A percentile compares a stretch with the other conserved stretches of the same genome.
phyloP scores from a whole-genome alignment of 2,113 vertebrate species.

The Nansenia antarctica region DNA sequence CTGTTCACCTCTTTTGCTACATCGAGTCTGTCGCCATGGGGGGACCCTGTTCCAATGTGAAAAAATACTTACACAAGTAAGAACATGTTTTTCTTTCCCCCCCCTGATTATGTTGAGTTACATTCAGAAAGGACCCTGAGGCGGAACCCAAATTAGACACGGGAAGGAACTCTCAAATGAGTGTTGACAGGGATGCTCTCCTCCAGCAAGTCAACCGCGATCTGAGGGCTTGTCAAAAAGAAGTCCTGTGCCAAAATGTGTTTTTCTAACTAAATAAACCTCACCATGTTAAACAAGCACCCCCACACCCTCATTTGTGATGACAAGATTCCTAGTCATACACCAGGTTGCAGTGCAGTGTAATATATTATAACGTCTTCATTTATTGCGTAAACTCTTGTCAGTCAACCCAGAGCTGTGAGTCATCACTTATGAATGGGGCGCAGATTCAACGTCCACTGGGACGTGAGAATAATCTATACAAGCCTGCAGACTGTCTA shows the following conservation, averaged over 20 bases:
- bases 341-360: too few relatives aligned
- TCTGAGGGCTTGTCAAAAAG: background rate
- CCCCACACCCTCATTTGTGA: too few relatives aligned
- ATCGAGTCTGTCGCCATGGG: background rate
- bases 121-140: constrained; percentile 10
- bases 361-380: too few relatives aligned
- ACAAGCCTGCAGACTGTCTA: background rate
- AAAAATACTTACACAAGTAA: constrained; percentile 9
- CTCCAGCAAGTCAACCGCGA: background rate
- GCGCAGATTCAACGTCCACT: too few relatives aligned
- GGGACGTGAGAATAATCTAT: too few relatives aligned
- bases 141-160: constrained; percentile 28
- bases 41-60: background rate
- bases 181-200: constrained; percentile 15
- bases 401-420: too few relatives aligned
- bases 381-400: too few relatives aligned
- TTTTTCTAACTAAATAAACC: background rate
- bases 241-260: background rate
- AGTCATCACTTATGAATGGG: too few relatives aligned
- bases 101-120: too few relatives aligned
- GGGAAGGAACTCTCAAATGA: constrained; percentile 10
- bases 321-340: too few relatives aligned
- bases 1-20: background rate
- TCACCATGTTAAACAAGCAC: too few relatives aligned
- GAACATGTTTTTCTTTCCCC: too few relatives aligned